Conservation (phyloP, 2,113 vertebrate species). For the Poeciliopsis prolifica region DNA sequence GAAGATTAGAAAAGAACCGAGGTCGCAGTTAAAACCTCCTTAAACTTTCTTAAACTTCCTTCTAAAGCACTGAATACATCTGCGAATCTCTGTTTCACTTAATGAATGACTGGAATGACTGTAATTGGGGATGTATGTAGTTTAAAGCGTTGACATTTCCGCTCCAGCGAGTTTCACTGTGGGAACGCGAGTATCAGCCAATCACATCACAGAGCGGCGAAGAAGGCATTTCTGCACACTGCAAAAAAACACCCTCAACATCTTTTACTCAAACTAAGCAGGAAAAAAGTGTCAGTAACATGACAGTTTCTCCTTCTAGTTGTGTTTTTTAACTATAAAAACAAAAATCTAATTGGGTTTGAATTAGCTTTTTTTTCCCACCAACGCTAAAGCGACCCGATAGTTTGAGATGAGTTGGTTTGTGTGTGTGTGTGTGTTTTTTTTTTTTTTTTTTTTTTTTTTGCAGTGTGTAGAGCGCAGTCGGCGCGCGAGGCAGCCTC, state of each 20-base stretch:
- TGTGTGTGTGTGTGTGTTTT: too few species aligned
- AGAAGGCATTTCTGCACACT: constrained; percentile 40
- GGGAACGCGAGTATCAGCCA: constrained; percentile 16
- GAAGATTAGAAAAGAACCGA: not conserved
- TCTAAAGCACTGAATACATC: too few species aligned
- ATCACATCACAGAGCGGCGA: constrained; percentile 28
- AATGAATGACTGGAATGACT: too few species aligned
- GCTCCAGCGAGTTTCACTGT: constrained; percentile 4
- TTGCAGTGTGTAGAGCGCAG: constrained; percentile 44
- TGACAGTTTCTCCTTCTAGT: not conserved
- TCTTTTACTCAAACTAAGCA: not conserved
- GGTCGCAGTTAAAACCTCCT: too few species aligned
- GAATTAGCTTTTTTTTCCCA: not conserved
- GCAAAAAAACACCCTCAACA: constrained; percentile 29
- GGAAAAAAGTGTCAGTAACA: too few species aligned
- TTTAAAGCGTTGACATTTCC: not conserved
- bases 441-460: not conserved
- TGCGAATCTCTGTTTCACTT: too few species aligned
- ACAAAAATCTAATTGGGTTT: not conserved
- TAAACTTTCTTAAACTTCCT: too few species aligned
- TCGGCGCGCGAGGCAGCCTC: constrained; percentile 44
- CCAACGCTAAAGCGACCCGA: not conserved
- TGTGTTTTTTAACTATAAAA: not conserved
- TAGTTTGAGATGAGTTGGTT: not conserved
- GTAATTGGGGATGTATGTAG: not conserved